Evolutionary conservation across 2,113 vertebrate species (phyloP).

Genomic region (Lycocorax pyrrhopterus): DNA sequence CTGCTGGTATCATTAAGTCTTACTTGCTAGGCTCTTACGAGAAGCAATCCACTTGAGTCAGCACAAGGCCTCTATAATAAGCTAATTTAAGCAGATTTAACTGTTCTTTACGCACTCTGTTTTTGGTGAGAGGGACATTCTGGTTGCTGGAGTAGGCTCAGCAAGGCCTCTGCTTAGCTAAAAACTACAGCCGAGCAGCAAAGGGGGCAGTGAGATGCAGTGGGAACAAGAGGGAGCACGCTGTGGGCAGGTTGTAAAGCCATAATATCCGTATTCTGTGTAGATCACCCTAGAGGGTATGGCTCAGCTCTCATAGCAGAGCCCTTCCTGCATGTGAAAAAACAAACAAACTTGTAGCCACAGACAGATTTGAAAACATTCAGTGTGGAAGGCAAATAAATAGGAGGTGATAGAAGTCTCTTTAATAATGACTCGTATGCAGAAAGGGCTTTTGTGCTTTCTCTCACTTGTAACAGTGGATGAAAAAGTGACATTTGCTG

Average conservation of each 20-base stretch:
- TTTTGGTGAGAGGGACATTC: neutral
- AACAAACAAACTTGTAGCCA: neutral
- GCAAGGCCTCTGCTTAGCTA: neutral
- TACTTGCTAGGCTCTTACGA: neutral
- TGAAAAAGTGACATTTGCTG: neutral
- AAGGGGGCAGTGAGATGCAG: neutral
- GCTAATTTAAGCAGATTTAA: neutral
- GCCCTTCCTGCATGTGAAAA: neutral
- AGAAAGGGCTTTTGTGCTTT: neutral
- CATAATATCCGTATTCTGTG: rapidly evolving
- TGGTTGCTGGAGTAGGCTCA: neutral
- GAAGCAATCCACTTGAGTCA: neutral
- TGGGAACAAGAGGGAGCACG: neutral
- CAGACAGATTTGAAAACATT: neutral
- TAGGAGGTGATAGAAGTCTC: neutral
- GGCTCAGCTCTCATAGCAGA: neutral
- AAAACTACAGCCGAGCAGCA: neutral
- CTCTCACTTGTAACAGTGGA: neutral
- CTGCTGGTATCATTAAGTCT: neutral
- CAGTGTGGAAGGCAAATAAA: neutral
- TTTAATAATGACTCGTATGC: neutral
- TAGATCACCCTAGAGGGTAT: neutral
- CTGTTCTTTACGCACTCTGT: neutral
- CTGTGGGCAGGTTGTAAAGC: neutral
- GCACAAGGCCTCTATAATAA: neutral